Evolutionary conservation across 2,888 invertebrate species (phyloP), one percentile per base, ranked within the genome.

Genomic region (Agrotis clavis): DNA sequence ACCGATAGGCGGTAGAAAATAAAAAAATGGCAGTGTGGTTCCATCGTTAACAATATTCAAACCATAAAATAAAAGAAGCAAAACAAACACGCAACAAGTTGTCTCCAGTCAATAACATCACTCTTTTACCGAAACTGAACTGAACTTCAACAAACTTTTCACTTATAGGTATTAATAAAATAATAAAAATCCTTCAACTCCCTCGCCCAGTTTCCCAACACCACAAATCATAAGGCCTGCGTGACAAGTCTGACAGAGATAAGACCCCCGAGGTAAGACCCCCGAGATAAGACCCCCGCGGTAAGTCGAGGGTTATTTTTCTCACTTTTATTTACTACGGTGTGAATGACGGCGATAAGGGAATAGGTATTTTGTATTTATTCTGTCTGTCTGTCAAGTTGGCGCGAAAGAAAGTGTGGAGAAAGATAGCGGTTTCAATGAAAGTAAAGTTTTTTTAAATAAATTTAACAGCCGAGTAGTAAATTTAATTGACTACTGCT

Each of bases 221-320:
- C 87, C 81, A 92, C 93, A 93, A 93, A 94, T 94, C 92, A 94
- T 67, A 9, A 89, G 89, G 82, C 86, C 84, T 82, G 82, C 81
- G 90, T 87, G 92, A 90, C 91, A 90, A 82, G 88, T 89, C 89
- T 87, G 80, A 77, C 71, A 81, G 83, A 92, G 92, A 94, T 93
- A 93, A 91, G 86, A 87, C 90, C 90, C 85, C 88, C 73, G 85
- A 89, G 90, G 92, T 90, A 93, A 91, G 87, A 87, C 90, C 90
- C 85, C 88, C 73, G 7, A 35, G 35, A 35, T 35, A 93, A 91
- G 87, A 87, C 90, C 90, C 85, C 88, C 73, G 85, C 88, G 90
- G 92, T 90, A 88, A 85, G 85, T 82, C 86, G 76, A 72, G 86
- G 88, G 88, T 90, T 92, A 92, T 92, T 90, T 92, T 92, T 91